Evolutionary conservation across 2,888 invertebrate genomes (phyloP).

Genomic region (Parelbella ahira): DNA sequence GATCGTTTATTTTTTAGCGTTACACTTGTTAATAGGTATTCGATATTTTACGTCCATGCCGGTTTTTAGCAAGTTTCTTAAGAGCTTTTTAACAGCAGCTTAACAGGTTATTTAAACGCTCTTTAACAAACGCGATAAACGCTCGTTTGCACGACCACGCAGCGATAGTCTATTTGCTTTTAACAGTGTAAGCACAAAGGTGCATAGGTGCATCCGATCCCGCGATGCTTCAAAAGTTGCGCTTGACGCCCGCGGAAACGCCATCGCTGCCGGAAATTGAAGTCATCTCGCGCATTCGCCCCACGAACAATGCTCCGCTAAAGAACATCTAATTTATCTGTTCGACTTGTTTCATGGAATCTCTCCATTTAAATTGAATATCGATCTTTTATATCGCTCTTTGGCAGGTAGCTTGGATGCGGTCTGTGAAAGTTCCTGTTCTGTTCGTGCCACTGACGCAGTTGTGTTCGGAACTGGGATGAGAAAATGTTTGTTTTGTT

Average conservation of each 20-base stretch:
- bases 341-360: slow-evolving; percentile 59
- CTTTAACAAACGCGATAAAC: too few species aligned
- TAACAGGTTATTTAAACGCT: too few species aligned
- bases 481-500: slow-evolving; percentile 7
- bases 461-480: slow-evolving; percentile 3
- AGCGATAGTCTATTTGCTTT: slow-evolving; percentile 65
- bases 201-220: slow-evolving; percentile 67
- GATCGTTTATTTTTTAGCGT: too few species aligned
- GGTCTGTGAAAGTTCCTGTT: slow-evolving; percentile 21
- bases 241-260: slow-evolving; percentile 56
- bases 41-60: too few species aligned
- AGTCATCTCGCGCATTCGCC: slow-evolving; percentile 65
- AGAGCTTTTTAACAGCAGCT: too few species aligned
- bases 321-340: slow-evolving; percentile 78
- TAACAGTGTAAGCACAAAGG: slow-evolving; percentile 55
- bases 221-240: slow-evolving; percentile 66
- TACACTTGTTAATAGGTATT: too few species aligned
- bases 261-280: slow-evolving; percentile 73
- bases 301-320: slow-evolving; percentile 73
- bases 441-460: slow-evolving; percentile 15
- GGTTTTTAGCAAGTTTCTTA: too few species aligned
- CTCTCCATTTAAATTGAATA: slow-evolving; percentile 71
- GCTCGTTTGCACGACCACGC: slow-evolving; percentile 37
- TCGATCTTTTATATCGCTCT: slow-evolving; percentile 43
- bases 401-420: slow-evolving; percentile 19